Evolutionary conservation across 2,113 vertebrate genomes (phyloP).

Genomic region (Anoplopoma fimbria): DNA sequence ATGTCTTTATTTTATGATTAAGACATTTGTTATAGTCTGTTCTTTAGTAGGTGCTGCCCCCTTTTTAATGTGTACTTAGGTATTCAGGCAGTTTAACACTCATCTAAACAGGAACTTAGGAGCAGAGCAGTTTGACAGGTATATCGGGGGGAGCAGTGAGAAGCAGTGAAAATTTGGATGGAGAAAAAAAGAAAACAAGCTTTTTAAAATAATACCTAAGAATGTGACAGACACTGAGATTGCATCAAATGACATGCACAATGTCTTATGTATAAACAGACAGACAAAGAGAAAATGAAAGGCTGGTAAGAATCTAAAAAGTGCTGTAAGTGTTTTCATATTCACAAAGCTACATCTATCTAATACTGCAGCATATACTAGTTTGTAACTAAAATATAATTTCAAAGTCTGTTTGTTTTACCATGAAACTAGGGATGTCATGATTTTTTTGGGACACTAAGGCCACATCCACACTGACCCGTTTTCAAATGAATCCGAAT

Average conservation of each 20-base stretch:
- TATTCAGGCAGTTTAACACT: conserved; percentile 38
- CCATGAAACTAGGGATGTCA: not conserved
- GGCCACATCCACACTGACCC: too few species aligned
- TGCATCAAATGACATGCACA: not conserved
- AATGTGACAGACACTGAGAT: not conserved
- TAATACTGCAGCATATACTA: not conserved
- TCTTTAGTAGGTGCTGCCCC: not conserved
- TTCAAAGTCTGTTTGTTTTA: not conserved
- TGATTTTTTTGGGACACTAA: too few species aligned
- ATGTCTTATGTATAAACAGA: not conserved
- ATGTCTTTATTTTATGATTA: conserved; percentile 31
- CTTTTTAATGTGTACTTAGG: conserved; percentile 11
- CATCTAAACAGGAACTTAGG: conserved; percentile 5
- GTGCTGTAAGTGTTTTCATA: not conserved
- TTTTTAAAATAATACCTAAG: not conserved
- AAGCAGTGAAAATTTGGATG: too few species aligned
- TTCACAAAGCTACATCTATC: not conserved
- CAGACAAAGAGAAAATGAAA: not conserved
- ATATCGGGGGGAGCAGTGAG: not conserved
- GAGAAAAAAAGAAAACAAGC: not conserved
- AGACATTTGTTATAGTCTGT: conserved; percentile 38
- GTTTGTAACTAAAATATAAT: not conserved
- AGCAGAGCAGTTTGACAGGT: not conserved
- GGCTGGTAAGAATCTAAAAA: not conserved
- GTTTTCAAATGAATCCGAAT: too few species aligned